phyloP scores from a whole-genome alignment of 1,140 invertebrate species.

The Penaeus japonicus region DNA sequence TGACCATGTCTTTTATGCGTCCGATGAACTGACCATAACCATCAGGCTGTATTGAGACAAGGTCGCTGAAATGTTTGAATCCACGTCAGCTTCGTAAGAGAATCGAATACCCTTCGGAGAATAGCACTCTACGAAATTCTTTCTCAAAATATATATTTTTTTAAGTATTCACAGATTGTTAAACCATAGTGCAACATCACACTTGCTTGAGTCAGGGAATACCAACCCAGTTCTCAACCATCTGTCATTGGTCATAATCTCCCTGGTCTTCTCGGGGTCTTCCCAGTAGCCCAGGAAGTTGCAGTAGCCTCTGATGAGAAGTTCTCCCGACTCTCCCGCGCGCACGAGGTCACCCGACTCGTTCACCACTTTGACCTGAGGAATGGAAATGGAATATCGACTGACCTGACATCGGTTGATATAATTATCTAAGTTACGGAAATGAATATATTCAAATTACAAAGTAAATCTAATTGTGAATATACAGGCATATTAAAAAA shows the following conservation, averaged over 20 bases:
- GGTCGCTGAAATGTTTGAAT: constrained; percentile 71
- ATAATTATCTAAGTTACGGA: background rate
- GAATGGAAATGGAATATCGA: background rate
- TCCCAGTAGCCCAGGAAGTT: constrained; percentile 89
- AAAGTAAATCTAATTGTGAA: too few species aligned
- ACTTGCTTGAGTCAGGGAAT: too few species aligned
- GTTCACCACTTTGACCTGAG: constrained; percentile 80
- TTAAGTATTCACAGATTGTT: too few species aligned
- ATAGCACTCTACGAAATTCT: too few species aligned
- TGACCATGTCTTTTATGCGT: constrained; percentile 88
- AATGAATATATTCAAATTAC: too few species aligned
- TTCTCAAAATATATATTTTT: too few species aligned
- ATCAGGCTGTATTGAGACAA: constrained; percentile 76
- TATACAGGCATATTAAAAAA: too few species aligned
- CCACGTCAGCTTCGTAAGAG: background rate
- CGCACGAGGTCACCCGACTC: constrained; percentile 75
- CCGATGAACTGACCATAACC: constrained; percentile 85
- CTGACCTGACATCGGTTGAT: too few species aligned
- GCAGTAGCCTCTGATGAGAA: constrained; percentile 81
- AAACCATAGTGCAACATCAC: too few species aligned
- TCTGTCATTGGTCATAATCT: constrained; percentile 74
- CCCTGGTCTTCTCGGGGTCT: constrained; percentile 81
- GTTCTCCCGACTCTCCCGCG: constrained; percentile 80
- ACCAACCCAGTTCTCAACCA: constrained; percentile 73
- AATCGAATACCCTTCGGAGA: too few species aligned